Percentiles rank a stretch among this genome's conserved stretches.
phyloP scores from a whole-genome alignment of 2,797 vertebrate genomes.

The Lophius americanus region DNA sequence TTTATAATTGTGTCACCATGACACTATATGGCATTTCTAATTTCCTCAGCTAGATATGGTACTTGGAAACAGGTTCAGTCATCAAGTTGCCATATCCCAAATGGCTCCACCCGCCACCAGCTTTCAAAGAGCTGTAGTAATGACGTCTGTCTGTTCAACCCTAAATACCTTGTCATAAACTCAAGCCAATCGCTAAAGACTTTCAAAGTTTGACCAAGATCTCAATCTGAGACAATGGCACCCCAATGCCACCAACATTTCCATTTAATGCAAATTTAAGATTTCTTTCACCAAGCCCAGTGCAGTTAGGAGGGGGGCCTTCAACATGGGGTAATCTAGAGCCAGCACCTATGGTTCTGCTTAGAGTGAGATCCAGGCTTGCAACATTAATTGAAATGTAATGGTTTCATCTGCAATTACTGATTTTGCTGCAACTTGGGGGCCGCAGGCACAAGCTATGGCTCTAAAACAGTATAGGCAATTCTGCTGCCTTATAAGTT shows the following conservation, averaged over 20 bases:
- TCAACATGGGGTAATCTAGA: too few species aligned
- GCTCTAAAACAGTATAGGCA: too few species aligned
- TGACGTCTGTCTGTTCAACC: background rate
- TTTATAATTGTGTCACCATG: constrained; percentile 25
- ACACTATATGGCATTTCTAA: constrained; percentile 27
- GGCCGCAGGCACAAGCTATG: too few species aligned
- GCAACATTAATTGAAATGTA: too few species aligned
- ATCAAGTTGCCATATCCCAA: constrained; percentile 2
- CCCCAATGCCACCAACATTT: background rate
- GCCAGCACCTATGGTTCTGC: too few species aligned
- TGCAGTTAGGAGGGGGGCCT: too few species aligned
- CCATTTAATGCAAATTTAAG: too few species aligned
- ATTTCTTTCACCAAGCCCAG: too few species aligned
- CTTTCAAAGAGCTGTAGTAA: constrained; percentile 1
- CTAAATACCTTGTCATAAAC: background rate
- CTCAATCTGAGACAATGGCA: background rate
- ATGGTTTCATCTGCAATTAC: too few species aligned
- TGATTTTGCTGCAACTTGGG: too few species aligned
- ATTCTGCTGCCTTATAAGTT: too few species aligned
- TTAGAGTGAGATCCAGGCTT: too few species aligned
- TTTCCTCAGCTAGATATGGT: constrained; percentile 22
- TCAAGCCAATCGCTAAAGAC: background rate
- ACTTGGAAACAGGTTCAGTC: constrained; percentile 21
- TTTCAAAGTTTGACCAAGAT: background rate
- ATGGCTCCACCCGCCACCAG: background rate